Evolutionary conservation across 2,888 invertebrate genomes (phyloP), one percentile per base, ranked within the genome.

Genomic region (Ochropacha duplaris): DNA sequence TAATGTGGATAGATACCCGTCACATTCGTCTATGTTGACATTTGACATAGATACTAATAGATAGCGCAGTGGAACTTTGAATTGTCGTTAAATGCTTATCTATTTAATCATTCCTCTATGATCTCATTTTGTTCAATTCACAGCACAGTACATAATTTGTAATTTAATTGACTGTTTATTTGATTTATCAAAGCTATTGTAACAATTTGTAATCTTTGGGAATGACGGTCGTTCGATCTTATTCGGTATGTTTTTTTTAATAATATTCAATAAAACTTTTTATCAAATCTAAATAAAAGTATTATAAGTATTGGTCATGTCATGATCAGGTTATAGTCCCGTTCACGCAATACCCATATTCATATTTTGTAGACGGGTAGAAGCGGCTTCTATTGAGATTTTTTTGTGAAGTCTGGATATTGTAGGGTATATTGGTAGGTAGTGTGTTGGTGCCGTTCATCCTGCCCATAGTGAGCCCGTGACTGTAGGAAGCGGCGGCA

Each of bases 391-490:
- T 76, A 76, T 79, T 76, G 72, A 74, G 68, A 71, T 81, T 81
- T 81, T 81, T 79, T 77, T 78, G 77, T 78, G 60, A 72, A 64
- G 64, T 69, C 74, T 69, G 61, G 68, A 68, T 64, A 65, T 65
- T 66, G 66, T 73, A 74, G 76, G 76, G 70, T 76, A 73, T 77
- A 76, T 74, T 68, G 68, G 68, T 71, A 71, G 73, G 71, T 78
- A 76, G 79, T 69, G 66, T 70, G 72, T 73, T 76, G 81, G 81
- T 81, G 82, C 78, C 84, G 79, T 84, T 86, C 81, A 80, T 81
- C 83, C 84, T 83, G 81, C 75, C 31, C 8, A 19, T 31, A 69
- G 69, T 73, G 76, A 68, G 78, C 76, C 74, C 77, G 74, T 71
- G 70, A 69, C 73, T 36, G 71, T 74, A 73, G 73, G 72, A 72